Percentiles rank a stretch among this genome's conserved stretches.
These are phyloP conservation scores for Phoeniculus purpureus DNA, from an alignment of 2,797 vertebrate genomes.

Conservation along the genomic window DNA sequence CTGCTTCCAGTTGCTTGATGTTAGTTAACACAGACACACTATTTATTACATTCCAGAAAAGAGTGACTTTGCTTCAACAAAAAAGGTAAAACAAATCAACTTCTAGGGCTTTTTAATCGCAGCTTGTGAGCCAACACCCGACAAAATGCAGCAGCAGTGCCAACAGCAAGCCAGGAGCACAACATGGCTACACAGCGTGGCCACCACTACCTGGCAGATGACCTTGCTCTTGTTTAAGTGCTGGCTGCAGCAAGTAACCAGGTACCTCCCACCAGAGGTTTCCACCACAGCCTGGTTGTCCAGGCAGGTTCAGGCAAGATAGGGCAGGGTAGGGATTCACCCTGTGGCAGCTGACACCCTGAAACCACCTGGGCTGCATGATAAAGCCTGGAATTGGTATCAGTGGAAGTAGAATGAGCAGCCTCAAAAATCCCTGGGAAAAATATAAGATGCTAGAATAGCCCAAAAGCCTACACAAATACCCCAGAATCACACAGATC, in stretches of 20 bases:
- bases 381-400: background rate
- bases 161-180: rapidly evolving
- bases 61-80: background rate
- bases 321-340: constrained; percentile 14
- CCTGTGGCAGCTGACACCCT: background rate
- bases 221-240: background rate
- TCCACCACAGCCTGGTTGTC: background rate
- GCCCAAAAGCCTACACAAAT: background rate
- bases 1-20: constrained; percentile 31
- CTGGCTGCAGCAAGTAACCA: rapidly evolving
- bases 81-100: background rate
- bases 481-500: rapidly evolving
- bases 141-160: background rate
- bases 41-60: constrained; percentile 51
- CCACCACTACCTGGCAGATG: background rate
- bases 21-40: constrained; percentile 50
- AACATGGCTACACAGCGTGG: rapidly evolving
- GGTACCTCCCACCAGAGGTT: background rate
- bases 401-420: background rate
- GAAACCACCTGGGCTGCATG: background rate
- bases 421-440: rapidly evolving
- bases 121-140: background rate
- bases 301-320: constrained; percentile 1
- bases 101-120: background rate
- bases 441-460: background rate